A percentile compares a stretch with the other conserved stretches of the same genome.
Evolutionary conservation across 2,797 vertebrate species (phyloP).

Genomic region (Buphagus erythrorhynchus): DNA sequence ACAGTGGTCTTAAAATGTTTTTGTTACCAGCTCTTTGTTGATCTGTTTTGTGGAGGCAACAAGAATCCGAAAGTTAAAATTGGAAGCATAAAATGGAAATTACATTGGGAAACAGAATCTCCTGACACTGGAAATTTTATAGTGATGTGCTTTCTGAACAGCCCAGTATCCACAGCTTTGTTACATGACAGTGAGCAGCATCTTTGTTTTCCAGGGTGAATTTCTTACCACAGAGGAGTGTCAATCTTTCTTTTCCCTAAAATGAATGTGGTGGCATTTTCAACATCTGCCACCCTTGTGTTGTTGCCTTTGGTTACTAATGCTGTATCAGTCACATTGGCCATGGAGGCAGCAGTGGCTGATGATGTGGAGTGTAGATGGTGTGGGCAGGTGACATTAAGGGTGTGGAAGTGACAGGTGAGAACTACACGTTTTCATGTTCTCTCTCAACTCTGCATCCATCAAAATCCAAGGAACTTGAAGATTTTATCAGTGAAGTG

Average conservation of each 20-base stretch:
- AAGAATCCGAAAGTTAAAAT: background rate
- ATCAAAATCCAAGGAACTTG: background rate
- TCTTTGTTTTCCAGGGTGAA: background rate
- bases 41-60: background rate
- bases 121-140: background rate
- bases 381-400: background rate
- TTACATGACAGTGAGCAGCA: background rate
- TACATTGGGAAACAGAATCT: background rate
- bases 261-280: background rate
- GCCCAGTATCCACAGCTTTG: background rate
- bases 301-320: too few relatives aligned
- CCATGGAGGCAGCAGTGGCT: background rate
- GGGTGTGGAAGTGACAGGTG: background rate
- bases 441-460: background rate
- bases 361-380: background rate
- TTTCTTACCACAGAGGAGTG: background rate
- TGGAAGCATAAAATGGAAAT: background rate
- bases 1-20: background rate
- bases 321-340: fast-evolving
- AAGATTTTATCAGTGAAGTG: background rate
- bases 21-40: background rate
- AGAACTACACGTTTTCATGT: background rate
- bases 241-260: background rate
- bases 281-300: background rate
- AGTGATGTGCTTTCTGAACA: background rate